Conservation (phyloP, 2,113 vertebrate species). For the Nanorana parkeri region DNA sequence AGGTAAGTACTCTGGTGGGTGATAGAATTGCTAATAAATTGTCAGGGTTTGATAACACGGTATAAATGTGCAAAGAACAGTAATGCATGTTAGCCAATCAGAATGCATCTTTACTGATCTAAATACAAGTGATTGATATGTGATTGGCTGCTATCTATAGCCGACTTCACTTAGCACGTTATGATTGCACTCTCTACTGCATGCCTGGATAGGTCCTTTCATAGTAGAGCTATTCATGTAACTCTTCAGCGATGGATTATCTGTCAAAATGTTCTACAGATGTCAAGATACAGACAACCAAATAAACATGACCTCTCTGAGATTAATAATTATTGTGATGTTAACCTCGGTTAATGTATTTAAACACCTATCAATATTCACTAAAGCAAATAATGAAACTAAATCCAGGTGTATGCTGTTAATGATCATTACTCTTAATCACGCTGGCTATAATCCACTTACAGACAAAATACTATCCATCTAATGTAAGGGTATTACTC, state of each 20-base stretch:
- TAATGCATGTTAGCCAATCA: no score
- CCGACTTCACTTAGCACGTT: no score
- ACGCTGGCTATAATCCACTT: background rate
- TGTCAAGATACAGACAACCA: slow-evolving; percentile 1
- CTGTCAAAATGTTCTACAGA: background rate
- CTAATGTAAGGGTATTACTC: background rate
- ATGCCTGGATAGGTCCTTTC: no score
- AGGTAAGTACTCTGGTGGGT: no score
- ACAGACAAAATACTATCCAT: slow-evolving; percentile 11
- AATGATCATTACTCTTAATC: slow-evolving; percentile 19
- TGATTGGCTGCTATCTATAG: no score
- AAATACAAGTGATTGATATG: no score
- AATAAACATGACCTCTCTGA: background rate
- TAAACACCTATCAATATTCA: slow-evolving; percentile 18
- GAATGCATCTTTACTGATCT: no score
- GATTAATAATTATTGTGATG: slow-evolving; percentile 1
- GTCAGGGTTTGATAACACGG: no score
- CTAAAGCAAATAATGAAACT: slow-evolving; percentile 22
- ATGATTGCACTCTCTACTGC: no score
- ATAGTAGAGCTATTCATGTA: no score
- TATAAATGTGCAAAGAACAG: no score
- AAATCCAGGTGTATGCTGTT: slow-evolving; percentile 1
- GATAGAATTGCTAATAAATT: no score
- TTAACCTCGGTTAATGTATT: slow-evolving; percentile 22
- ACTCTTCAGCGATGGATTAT: background rate